Percentiles rank a stretch among this genome's conserved stretches.
These are phyloP conservation scores for Lordiphosa collinella DNA, from an alignment of 1,140 invertebrate species.

Conservation along the genomic window DNA sequence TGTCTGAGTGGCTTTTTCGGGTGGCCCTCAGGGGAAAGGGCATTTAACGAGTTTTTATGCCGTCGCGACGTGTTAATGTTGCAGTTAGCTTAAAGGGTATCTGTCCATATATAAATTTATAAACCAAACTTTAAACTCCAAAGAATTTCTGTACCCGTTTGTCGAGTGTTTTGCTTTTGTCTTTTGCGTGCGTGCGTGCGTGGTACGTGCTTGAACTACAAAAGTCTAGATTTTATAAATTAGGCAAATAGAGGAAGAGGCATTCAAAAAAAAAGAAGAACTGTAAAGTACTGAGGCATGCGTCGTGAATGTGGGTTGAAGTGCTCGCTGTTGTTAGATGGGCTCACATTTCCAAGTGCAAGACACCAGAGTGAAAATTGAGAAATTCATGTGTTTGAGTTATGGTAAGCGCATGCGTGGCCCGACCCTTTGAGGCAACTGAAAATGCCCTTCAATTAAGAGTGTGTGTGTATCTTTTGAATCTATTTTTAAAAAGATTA, in stretches of 20 bases:
- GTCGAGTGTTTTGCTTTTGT: constrained; percentile 55
- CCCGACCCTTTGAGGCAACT: constrained; percentile 36
- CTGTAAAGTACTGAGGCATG: constrained; percentile 27
- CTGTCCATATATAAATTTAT: constrained; percentile 19
- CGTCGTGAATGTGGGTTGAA: constrained; percentile 14
- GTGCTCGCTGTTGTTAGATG: constrained; percentile 1
- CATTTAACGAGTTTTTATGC: constrained; percentile 59
- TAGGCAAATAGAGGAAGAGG: constrained; percentile 25
- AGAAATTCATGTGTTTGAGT: constrained; percentile 65
- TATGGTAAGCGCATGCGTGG: constrained; percentile 73
- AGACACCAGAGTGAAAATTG: constrained; percentile 42
- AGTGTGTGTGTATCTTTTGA: constrained; percentile 9
- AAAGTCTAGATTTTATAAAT: constrained; percentile 57
- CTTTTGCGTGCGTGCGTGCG: constrained; percentile 47
- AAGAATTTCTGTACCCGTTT: constrained; percentile 62
- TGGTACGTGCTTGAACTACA: constrained; percentile 74
- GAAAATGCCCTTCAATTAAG: constrained; percentile 32
- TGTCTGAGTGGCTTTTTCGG: constrained; percentile 25
- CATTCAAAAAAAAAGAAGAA: constrained; percentile 8
- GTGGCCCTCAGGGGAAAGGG: constrained; percentile 22
- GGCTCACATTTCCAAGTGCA: constrained; percentile 46
- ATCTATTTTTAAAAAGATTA: not conserved
- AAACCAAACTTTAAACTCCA: constrained; percentile 32
- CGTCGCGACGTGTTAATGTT: constrained; percentile 61
- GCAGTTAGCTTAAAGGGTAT: constrained; percentile 22